A percentile compares a stretch with the other conserved stretches of the same genome.
These are phyloP conservation scores for Rhaphigaster nebulosa DNA, from an alignment of 2,888 invertebrate species.

Conservation along the genomic window DNA sequence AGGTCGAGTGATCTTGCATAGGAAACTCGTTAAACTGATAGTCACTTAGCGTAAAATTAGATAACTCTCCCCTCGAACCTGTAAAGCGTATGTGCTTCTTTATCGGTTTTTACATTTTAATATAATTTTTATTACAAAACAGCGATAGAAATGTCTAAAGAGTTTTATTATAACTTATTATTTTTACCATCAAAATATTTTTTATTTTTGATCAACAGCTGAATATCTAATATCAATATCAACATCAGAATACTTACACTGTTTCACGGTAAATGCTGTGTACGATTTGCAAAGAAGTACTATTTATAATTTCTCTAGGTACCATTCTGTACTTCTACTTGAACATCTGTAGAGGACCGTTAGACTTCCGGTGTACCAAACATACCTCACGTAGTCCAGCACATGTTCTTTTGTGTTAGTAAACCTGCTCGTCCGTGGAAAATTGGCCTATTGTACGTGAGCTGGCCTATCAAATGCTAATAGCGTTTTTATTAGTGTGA, in stretches of 20 bases:
- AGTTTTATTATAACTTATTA: too few relatives aligned
- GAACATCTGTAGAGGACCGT: background rate
- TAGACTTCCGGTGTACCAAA: background rate
- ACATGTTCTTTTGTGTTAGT: conserved; percentile 23
- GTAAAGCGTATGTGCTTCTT: too few relatives aligned
- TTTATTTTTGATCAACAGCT: too few relatives aligned
- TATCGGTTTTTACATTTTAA: too few relatives aligned
- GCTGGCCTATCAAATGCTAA: background rate
- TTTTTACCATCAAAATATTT: too few relatives aligned
- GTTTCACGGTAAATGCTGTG: too few relatives aligned
- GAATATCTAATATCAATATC: too few relatives aligned
- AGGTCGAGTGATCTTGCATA: too few relatives aligned
- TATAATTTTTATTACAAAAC: too few relatives aligned
- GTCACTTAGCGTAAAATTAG: background rate
- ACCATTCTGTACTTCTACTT: background rate
- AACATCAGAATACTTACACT: too few relatives aligned
- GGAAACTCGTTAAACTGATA: background rate
- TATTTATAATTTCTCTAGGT: background rate
- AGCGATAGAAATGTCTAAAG: too few relatives aligned
- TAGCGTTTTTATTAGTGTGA: background rate
- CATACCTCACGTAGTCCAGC: background rate
- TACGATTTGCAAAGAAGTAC: too few relatives aligned
- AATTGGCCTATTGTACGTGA: conserved; percentile 1
- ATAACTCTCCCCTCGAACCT: background rate
- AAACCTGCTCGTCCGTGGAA: background rate